Evolutionary conservation across 1,140 invertebrate genomes (phyloP), one percentile per base, ranked within the genome.

Genomic region (Platyura marginata): DNA sequence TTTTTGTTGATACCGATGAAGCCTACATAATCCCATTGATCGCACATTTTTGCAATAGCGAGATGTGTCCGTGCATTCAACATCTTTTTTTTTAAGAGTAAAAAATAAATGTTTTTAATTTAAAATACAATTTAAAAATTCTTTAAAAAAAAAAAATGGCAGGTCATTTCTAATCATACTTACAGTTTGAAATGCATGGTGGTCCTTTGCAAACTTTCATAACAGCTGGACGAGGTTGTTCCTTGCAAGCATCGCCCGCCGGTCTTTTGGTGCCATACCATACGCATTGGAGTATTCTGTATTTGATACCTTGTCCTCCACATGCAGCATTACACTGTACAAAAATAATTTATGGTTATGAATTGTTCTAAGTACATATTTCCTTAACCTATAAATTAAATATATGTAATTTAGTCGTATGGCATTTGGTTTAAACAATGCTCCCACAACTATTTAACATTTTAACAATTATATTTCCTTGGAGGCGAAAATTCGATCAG

Each of bases 241-340:
- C 72, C 45, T 75, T 70, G 60, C 86, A 90, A 16, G 81, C 80
- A 50, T 81, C 81, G 13, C 81, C 84, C 8, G 86, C 84, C 20
- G 82, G 74, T 51, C 79, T 74, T 51, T 81, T 78, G 15, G 77
- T 81, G 32, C 79, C 79, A 50, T 74, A 79, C 87, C 87, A 92
- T 40, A 89, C 84, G 59, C 88, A 93, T 51, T 86, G 79, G 29
- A 91, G 63, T 49, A 82, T 79, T 49, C 87, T 70, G 52, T 85
- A 86, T 60, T 85, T 81, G 36, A 82, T 73, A 2, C 86, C 86
- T 25, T 69, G 61, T 1, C 54, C 50, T 19, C 70, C 70, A 55
- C 87, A 91, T 3, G 70, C 61, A 36, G 81, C 82, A 48, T 76
- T 72, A 57, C 87, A 91, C 85, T 90, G 50, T 36, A 42, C 22